Base-by-base conservation (phyloP, 1,140 invertebrate species). In the Meteorus sp. region DNA sequence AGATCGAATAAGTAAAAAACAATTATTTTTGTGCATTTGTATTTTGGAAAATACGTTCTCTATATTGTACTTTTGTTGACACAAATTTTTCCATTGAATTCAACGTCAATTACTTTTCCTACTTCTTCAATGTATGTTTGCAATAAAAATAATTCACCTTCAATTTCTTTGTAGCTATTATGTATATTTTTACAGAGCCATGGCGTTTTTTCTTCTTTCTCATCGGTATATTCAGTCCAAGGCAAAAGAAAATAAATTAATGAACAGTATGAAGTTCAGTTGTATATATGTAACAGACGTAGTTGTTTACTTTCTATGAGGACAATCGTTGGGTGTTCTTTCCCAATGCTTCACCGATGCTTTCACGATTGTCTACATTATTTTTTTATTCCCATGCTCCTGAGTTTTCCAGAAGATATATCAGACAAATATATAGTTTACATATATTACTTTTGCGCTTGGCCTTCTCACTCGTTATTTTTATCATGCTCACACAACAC, bases 281-380 rank as follows among this genome's bases (percentile, higher is more conserved):
- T n/a, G n/a, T n/a, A n/a, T n/a, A 22, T n/a, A 17, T 51, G 8
- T 19, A 17, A 15, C 13, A 43, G 51, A n/a, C 37, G 29, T 20
- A 13, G 20, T 15, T 64, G 51, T 74, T 71, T 69, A 71, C 65
- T 70, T 70, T 71, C 65, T 65, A 72, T 56, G 57, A 65, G n/a
- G 67, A 75, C 68, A 72, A 72, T 72, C 61, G 54, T 64, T 64
- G 62, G 62, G 62, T 64, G 60, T 57, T 39, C 51, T 54, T 63
- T 61, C 51, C 63, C 41, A 47, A 15, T 41, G 22, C 23, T 43
- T 43, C 48, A 35, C 31, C 59, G 53, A 58, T 69, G 72, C 75
- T 77, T 77, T 77, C 75, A 71, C 74, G 65, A 75, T 77, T 77
- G 75, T 75, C 66, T 69, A 55, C n/a, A n/a, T n/a, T n/a, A n/a